Conservation (phyloP, 2,888 invertebrate genomes). For the Tuberolachnus salignus region DNA sequence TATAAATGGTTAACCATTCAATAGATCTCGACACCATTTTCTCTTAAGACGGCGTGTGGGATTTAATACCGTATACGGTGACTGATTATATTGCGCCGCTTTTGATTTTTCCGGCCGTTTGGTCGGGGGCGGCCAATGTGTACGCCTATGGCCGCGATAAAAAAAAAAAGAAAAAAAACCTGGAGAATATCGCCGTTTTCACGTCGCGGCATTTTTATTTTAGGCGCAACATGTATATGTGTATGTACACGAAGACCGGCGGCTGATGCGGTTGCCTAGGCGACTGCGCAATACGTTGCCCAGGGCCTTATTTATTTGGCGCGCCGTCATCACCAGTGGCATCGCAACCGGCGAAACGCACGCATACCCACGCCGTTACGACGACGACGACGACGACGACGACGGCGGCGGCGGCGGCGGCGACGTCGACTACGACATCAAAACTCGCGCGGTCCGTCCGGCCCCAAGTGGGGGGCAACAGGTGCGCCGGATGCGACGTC, state of each 20-base stretch:
- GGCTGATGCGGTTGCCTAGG: constrained; percentile 37
- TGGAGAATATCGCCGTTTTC: too few relatives aligned
- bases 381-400: too few relatives aligned
- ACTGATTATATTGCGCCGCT: too few relatives aligned
- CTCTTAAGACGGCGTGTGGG: too few relatives aligned
- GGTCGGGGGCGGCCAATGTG: too few relatives aligned
- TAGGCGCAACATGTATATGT: constrained; percentile 15
- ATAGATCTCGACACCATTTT: too few relatives aligned
- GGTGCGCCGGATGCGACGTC: constrained; percentile 44
- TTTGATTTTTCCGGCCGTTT: too few relatives aligned
- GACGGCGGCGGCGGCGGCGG: background rate
- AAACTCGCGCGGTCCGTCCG: background rate
- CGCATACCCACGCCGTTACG: constrained; percentile 1
- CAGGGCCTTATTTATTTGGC: constrained; percentile 43
- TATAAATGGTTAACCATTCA: too few relatives aligned
- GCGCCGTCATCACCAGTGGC: constrained; percentile 38
- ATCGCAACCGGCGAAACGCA: constrained; percentile 47
- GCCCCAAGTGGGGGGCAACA: background rate
- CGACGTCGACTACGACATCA: background rate
- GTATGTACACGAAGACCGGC: background rate
- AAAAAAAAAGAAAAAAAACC: too few relatives aligned
- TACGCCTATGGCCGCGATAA: too few relatives aligned
- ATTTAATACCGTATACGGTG: too few relatives aligned
- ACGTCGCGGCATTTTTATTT: background rate
- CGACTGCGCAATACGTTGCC: constrained; percentile 31